Evolutionary conservation across 1,140 invertebrate genomes (phyloP).

Genomic region (Drosophila baimaii): DNA sequence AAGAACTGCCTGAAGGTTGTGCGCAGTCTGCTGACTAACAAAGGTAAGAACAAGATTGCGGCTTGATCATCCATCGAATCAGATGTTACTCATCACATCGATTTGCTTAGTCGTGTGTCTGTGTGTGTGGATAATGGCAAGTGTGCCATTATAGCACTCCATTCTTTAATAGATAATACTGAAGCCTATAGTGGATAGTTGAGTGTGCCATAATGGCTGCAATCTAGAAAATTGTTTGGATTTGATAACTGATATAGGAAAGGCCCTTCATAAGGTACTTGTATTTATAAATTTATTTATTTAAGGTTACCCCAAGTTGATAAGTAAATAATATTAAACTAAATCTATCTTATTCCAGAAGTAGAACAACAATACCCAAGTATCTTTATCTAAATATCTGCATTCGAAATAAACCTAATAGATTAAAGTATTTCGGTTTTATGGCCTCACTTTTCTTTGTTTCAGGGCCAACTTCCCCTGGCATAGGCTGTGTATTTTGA

Average conservation of each 20-base stretch:
- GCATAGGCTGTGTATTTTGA: not conserved
- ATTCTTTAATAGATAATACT: slow-evolving; percentile 3
- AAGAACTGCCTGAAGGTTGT: slow-evolving; percentile 89
- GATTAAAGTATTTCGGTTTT: slow-evolving; percentile 13
- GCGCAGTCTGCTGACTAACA: slow-evolving; percentile 87
- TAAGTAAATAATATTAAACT: not conserved
- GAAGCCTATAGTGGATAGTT: slow-evolving; percentile 9
- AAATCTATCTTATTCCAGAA: not conserved
- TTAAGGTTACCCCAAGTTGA: not conserved
- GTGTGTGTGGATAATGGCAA: not conserved
- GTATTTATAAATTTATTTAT: no score
- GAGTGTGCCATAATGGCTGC: not conserved
- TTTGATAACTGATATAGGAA: slow-evolving; percentile 7
- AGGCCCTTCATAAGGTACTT: not conserved
- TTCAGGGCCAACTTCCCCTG: slow-evolving; percentile 30
- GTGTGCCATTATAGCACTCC: not conserved
- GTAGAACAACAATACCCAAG: not conserved
- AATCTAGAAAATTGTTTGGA: not conserved
- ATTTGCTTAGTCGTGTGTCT: not conserved
- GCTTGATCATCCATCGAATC: not conserved
- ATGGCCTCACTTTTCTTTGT: slow-evolving; percentile 12
- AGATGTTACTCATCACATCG: not conserved
- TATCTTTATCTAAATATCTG: not conserved
- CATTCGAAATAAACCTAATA: not conserved
- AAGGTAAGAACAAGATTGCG: slow-evolving; percentile 85